Evolutionary conservation across 2,888 invertebrate genomes (phyloP), one percentile per base, ranked within the genome.

Genomic region (Hypselothyrea guttata): DNA sequence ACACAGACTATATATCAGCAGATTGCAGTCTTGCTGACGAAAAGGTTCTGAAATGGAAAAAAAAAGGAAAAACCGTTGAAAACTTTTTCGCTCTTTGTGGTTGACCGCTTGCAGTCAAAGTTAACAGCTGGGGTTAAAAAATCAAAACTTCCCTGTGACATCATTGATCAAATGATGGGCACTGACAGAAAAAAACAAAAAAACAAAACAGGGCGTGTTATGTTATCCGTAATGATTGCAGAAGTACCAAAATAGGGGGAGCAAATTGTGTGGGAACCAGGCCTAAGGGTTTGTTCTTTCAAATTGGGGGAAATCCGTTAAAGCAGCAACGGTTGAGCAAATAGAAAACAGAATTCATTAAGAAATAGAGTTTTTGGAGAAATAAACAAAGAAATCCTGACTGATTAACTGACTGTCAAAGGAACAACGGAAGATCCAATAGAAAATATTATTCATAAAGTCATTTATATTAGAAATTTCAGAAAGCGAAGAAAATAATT

Each of bases 31-130:
- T 22, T 22, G 22, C 34, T 15, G 15, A 15, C 37, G 37, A 11
- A 13, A 28, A 42, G 28, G 4, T 13, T 28, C 3, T 15, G 1
- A 45, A 22, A 31, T 8, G 12, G 7, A 34, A 34, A 11, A 18
- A 31, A 31, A 31, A 38, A 35, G 38, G 35, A 44, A 55, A 55
- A 73, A 38, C 40, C 41, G 22, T 31, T 35, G 11, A 18, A 48
- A 76, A 76, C 34, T 77, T 76, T 71, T 78, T 71, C 61, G 61
- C 63, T 62, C 52, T 71, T 77, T 76, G 76, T 62, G 82, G 76
- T 82, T 82, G 82, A 82, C 76, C 84, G 70, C 73, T 62, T 70
- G 76, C 72, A 79, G 78, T 76, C 67, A 79, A 83, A 79, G 84
- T 83, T 78, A 67, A 78, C 76, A 78, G 67, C 63, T 53, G 62